Evolutionary conservation across 2,797 vertebrate genomes (phyloP).

Genomic region (Erpetoichthys calabaricus): DNA sequence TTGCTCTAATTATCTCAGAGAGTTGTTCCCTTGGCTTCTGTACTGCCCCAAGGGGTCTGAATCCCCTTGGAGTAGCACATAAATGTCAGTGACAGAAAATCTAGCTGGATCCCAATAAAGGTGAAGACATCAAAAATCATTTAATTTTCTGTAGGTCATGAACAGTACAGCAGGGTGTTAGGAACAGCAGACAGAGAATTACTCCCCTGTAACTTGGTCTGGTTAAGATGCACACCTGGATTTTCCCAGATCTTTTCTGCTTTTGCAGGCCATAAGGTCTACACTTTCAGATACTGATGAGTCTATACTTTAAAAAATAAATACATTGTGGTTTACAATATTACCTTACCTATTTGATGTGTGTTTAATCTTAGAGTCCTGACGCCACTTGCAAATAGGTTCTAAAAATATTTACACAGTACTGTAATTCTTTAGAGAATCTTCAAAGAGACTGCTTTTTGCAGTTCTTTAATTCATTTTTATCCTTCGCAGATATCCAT

Average conservation of each 20-base stretch:
- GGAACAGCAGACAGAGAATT: background rate
- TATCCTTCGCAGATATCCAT: too few species aligned
- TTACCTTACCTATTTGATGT: background rate
- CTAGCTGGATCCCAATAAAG: constrained; percentile 10
- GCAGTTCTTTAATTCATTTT: too few species aligned
- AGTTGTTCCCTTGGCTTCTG: constrained; percentile 17
- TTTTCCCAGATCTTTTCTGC: background rate
- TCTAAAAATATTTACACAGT: too few species aligned
- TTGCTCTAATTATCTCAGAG: constrained; percentile 25
- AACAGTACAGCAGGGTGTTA: background rate
- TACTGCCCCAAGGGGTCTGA: constrained; percentile 16
- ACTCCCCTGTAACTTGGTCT: background rate
- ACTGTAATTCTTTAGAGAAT: too few species aligned
- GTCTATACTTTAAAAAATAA: background rate
- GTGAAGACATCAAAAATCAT: background rate
- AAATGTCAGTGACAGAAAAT: constrained; percentile 23
- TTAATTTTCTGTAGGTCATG: background rate
- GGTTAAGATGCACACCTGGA: background rate
- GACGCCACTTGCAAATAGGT: too few species aligned
- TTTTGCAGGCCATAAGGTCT: background rate
- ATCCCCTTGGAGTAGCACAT: constrained; percentile 15
- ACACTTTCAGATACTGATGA: background rate
- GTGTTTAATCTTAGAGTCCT: too few species aligned
- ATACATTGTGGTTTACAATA: background rate
- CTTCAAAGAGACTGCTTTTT: too few species aligned